Evolutionary conservation across 2,797 vertebrate genomes (phyloP), one percentile per base, ranked within the genome.

Genomic region (Lacerta viridis): DNA sequence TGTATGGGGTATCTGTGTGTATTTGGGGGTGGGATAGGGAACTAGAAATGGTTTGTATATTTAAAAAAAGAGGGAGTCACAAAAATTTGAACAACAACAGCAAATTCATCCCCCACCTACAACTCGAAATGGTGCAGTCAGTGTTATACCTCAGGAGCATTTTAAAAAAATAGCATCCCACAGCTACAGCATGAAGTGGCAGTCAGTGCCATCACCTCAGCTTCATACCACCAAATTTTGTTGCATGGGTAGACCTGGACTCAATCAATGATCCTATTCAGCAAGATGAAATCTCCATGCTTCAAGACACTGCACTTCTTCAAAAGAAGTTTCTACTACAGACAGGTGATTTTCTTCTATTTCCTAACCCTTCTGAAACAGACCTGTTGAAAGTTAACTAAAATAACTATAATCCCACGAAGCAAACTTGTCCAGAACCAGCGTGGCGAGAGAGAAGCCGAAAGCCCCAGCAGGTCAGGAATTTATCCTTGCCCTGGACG

Each of bases 261-360:
- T n/a, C 39, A 27, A 85, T 86, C 5, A 20, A 39, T 76, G 39
- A 82, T 68, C 2, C 87, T 84, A 39, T 74, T 36, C 1, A 66
- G 68, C 13, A 18, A 86, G 50, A 33, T 6, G 43, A 9, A 8
- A 69, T 1, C 1, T 41, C 13, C 59, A 29, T 43, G 13, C 83
- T 66, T 89, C 27, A 55, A 27, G 17, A 39, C 17, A 64, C 18
- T 80, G 6, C 2, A 27, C 7, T 80, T 68, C 33, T 33, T n/a
- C 7, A 71, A 64, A 84, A 8, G 39, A 61, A 75, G 41, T 87
- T 39, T 3, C 0, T 10, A 43, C 50, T 39, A 3, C 55, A 11
- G 29, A 78, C 23, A 18, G 29, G 6, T 86, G 46, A 81, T 90
- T 92, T 90, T 84, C 0, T 0, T 81, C 89, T 27, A 2, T 84